Conservation (phyloP, 1,140 invertebrate genomes). For the Tribolium madens region DNA sequence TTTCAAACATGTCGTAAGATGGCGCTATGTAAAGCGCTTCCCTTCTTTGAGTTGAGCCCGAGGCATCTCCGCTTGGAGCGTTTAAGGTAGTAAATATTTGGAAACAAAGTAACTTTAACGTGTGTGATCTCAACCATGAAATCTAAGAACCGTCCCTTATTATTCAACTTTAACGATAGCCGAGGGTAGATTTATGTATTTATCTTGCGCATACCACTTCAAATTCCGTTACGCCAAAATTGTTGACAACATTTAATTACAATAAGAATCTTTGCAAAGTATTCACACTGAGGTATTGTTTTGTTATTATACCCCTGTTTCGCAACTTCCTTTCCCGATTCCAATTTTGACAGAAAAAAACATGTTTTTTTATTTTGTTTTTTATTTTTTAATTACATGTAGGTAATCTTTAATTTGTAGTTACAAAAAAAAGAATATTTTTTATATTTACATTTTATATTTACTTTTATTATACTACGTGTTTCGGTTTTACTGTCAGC, state of each 20-base stretch:
- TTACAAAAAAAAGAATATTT: too few species aligned
- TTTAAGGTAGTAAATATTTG: constrained; percentile 47
- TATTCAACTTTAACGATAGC: constrained; percentile 45
- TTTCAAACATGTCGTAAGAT: constrained; percentile 26
- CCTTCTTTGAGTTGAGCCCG: constrained; percentile 26
- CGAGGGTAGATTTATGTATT: constrained; percentile 43
- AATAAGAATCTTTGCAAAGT: constrained; percentile 10
- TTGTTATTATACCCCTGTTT: not conserved
- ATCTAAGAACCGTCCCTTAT: constrained; percentile 45
- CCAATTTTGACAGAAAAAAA: too few species aligned
- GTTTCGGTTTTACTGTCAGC: too few species aligned
- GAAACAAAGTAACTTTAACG: constrained; percentile 47
- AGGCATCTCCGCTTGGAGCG: constrained; percentile 34
- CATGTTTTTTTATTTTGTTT: too few species aligned
- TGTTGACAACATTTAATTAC: constrained; percentile 23
- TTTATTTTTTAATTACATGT: too few species aligned
- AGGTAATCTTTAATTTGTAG: too few species aligned
- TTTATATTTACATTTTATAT: too few species aligned
- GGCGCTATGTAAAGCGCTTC: constrained; percentile 18
- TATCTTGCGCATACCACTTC: constrained; percentile 37
- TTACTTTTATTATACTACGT: too few species aligned
- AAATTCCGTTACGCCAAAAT: constrained; percentile 24
- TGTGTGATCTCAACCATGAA: constrained; percentile 45
- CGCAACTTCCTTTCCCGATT: too few species aligned
- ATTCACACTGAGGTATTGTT: constrained; percentile 1